These are phyloP conservation scores for Rhaphigaster nebulosa DNA, from an alignment of 2,888 invertebrate genomes.

Conservation along the genomic window DNA sequence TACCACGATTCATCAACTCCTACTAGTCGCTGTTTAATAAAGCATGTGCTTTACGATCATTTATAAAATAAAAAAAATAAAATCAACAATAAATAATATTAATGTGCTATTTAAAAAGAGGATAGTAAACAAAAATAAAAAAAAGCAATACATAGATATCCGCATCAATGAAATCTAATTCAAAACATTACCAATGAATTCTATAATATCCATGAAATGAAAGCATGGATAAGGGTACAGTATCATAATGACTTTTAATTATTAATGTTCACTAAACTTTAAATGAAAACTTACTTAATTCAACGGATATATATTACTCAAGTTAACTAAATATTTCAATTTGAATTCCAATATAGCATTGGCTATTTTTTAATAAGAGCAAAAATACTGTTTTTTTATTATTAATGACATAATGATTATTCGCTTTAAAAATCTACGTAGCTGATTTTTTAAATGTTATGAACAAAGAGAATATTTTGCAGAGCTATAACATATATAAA, in stretches of 20 bases:
- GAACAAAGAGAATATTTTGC: no score
- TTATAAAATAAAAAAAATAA: neutral
- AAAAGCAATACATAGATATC: neutral
- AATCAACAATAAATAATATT: no score
- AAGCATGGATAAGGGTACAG: neutral
- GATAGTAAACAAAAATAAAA: neutral
- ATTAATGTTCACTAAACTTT: neutral
- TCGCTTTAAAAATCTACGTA: no score
- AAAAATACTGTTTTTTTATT: no score
- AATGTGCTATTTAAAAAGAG: neutral
- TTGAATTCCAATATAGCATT: no score
- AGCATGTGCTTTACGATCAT: neutral
- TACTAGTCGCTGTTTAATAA: neutral
- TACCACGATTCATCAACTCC: neutral
- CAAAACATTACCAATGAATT: neutral
- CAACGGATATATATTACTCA: no score
- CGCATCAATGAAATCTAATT: neutral
- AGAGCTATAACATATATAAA: no score
- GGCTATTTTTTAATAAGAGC: no score
- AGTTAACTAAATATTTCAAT: no score
- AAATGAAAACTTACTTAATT: no score
- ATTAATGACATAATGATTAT: no score
- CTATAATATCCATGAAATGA: neutral
- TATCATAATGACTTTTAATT: neutral
- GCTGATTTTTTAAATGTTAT: no score